Evolutionary conservation across 2,797 vertebrate genomes (phyloP).

Genomic region (Borostomias antarcticus): DNA sequence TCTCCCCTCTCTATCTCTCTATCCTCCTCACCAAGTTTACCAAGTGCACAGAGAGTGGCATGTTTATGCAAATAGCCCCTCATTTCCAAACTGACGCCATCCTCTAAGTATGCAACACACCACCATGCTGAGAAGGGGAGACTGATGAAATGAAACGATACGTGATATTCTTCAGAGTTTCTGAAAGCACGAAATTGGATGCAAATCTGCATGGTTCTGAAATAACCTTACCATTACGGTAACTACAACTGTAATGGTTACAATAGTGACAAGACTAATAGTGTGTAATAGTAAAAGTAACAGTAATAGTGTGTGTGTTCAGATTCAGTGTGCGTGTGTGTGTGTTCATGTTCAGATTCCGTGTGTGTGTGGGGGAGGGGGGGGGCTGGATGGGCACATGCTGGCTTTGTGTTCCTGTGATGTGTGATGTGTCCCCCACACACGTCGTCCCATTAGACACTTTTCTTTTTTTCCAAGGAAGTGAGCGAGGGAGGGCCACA

Average conservation of each 20-base stretch:
- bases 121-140: conserved; percentile 58
- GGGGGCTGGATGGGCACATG: too few species aligned
- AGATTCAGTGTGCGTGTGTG: conserved; percentile 11
- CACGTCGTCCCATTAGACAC: conserved; percentile 43
- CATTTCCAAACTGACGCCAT: conserved; percentile 72
- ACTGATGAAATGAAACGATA: background rate
- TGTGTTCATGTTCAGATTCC: too few species aligned
- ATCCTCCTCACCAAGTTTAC: conserved; percentile 67
- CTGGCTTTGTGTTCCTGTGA: too few species aligned
- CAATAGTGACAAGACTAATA: too few species aligned
- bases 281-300: too few species aligned
- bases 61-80: conserved; percentile 74
- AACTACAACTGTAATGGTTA: too few species aligned
- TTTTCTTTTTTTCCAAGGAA: conserved; percentile 27
- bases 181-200: conserved; percentile 48
- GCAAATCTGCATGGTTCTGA: background rate
- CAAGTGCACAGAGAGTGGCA: conserved; percentile 64
- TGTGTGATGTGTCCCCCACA: conserved; percentile 47
- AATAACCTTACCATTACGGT: too few species aligned
- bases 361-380: conserved; percentile 18
- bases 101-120: conserved; percentile 61
- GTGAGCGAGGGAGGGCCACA: conserved; percentile 20
- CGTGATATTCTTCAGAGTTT: conserved; percentile 50
- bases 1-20: too few species aligned
- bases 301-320: conserved; percentile 17